phyloP scores from a whole-genome alignment of 1,140 invertebrate genomes.

The Zaprionus taronus region DNA sequence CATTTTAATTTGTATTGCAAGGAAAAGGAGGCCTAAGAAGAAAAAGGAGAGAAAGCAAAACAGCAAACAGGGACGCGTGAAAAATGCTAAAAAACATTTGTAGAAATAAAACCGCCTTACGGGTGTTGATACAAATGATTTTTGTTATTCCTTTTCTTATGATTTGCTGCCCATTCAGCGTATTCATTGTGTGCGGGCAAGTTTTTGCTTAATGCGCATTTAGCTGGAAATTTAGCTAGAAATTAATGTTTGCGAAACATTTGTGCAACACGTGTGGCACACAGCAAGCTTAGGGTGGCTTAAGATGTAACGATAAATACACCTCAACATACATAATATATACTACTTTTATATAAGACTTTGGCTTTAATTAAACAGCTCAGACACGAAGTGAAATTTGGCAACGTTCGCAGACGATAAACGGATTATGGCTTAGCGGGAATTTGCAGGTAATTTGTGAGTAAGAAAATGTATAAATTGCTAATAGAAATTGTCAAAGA shows the following conservation, averaged over 20 bases:
- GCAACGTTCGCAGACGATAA: constrained; percentile 13
- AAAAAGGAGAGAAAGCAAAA: neutral
- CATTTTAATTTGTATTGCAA: constrained; percentile 58
- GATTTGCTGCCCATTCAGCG: constrained; percentile 45
- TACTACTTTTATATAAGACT: neutral
- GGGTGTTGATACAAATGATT: constrained; percentile 33
- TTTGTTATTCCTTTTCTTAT: constrained; percentile 25
- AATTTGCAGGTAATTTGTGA: neutral
- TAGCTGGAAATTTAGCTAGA: constrained; percentile 58
- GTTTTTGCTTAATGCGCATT: constrained; percentile 49
- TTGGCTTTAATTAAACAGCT: constrained; percentile 36
- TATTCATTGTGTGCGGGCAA: constrained; percentile 41
- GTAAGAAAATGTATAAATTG: constrained; percentile 7
- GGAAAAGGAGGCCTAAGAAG: neutral
- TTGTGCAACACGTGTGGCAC: constrained; percentile 51
- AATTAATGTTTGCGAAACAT: constrained; percentile 58
- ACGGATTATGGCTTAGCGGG: constrained; percentile 17
- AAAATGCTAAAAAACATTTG: constrained; percentile 31
- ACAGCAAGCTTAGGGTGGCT: constrained; percentile 41
- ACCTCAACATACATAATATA: neutral
- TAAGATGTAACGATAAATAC: constrained; percentile 39
- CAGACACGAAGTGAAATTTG: constrained; percentile 8
- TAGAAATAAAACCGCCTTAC: constrained; percentile 39
- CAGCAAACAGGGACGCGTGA: neutral
- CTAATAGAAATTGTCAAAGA: neutral